These are phyloP conservation scores for Alentia gelatinosa DNA, from an alignment of 2,888 invertebrate species.

Conservation along the genomic window DNA sequence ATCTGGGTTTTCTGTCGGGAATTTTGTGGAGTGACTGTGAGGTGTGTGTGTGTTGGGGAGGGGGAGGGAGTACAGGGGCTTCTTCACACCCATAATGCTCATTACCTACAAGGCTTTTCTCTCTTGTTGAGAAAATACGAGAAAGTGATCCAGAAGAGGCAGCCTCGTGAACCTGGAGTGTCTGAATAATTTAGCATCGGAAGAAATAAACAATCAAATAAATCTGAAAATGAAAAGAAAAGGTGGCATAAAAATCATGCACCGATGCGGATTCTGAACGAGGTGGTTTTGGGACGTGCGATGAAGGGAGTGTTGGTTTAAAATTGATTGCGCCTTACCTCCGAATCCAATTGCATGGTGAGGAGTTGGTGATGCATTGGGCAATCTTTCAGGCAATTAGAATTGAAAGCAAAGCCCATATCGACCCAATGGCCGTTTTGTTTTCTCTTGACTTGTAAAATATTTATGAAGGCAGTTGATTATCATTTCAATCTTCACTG, in stretches of 20 bases:
- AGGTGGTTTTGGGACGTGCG: no score
- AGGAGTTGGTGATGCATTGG: not conserved
- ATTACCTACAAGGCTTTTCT: no score
- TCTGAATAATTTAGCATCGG: no score
- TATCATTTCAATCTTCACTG: not conserved
- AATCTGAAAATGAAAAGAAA: no score
- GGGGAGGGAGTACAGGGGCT: not conserved
- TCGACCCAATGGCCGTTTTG: not conserved
- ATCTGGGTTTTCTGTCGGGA: not conserved
- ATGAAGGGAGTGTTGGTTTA: not conserved
- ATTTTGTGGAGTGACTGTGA: not conserved
- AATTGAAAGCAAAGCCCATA: not conserved
- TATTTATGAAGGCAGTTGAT: conserved; percentile 14
- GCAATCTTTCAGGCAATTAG: not conserved
- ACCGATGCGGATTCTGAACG: no score
- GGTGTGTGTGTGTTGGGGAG: not conserved
- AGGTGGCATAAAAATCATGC: no score
- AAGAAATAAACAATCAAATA: no score
- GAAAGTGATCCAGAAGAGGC: no score
- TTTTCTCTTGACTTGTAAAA: not conserved
- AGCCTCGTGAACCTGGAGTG: no score
- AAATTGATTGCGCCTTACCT: not conserved
- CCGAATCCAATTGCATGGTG: not conserved
- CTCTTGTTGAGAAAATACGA: no score
- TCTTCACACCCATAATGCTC: no score